These are phyloP conservation scores for Spilogale gracilis DNA, from an alignment of 2,113 vertebrate species.

Conservation along the genomic window DNA sequence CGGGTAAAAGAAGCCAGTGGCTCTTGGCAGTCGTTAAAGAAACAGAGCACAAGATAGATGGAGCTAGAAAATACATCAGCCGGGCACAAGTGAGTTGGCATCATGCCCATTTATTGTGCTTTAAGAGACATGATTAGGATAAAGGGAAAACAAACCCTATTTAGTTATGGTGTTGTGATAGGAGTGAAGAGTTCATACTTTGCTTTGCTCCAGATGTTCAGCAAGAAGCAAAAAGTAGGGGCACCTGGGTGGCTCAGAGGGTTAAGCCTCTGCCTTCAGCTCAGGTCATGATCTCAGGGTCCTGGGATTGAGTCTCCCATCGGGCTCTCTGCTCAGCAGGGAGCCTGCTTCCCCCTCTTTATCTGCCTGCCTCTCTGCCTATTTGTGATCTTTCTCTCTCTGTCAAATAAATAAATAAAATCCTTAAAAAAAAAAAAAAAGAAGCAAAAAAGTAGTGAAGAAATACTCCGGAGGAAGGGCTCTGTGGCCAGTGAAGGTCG, in stretches of 20 bases:
- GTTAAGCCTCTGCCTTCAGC: too few relatives aligned
- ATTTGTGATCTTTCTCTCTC: too few relatives aligned
- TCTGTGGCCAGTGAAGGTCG: neutral
- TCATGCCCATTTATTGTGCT: neutral
- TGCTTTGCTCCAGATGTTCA: neutral
- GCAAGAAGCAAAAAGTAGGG: neutral
- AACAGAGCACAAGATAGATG: neutral
- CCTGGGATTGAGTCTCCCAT: too few relatives aligned
- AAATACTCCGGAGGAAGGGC: neutral
- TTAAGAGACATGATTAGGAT: neutral
- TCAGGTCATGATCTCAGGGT: too few relatives aligned
- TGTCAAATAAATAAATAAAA: too few relatives aligned
- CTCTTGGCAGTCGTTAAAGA: slow-evolving; percentile 23
- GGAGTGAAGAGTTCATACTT: neutral
- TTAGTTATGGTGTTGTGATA: neutral
- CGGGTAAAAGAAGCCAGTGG: neutral
- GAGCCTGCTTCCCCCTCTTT: too few relatives aligned
- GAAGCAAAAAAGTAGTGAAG: too few relatives aligned
- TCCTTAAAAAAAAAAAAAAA: too few relatives aligned
- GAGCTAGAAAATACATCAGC: neutral
- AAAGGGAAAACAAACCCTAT: neutral
- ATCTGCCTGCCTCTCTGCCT: too few relatives aligned
- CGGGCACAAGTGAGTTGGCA: slow-evolving; percentile 43
- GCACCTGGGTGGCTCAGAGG: too few relatives aligned
- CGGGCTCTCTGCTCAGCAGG: too few relatives aligned